These are phyloP conservation scores for Diadromus collaris DNA, from an alignment of 2,888 invertebrate genomes.

Conservation along the genomic window DNA sequence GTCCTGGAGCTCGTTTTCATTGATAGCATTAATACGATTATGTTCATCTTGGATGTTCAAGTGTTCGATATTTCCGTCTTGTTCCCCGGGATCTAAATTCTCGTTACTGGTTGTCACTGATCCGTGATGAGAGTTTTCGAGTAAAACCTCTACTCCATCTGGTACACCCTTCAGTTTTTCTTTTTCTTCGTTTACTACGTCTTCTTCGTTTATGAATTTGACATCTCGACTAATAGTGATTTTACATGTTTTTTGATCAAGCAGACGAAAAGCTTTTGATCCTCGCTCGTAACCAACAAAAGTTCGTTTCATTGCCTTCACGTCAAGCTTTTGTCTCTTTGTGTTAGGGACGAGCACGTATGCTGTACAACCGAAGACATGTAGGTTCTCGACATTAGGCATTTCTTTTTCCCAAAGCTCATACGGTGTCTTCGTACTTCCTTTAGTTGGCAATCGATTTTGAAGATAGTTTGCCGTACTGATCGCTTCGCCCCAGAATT, in stretches of 20 bases:
- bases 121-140: no score
- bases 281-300: neutral
- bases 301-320: neutral
- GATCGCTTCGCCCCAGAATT: neutral
- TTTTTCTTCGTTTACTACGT: neutral
- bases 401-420: neutral
- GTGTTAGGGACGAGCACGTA: neutral
- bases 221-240: neutral
- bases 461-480: neutral
- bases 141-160: neutral
- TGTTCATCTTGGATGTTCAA: no score
- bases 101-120: no score
- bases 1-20: no score
- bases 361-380: neutral
- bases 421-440: neutral
- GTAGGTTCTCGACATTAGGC: neutral
- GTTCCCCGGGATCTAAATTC: no score
- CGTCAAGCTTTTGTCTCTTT: neutral
- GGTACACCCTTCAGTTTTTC: neutral
- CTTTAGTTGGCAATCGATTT: neutral
- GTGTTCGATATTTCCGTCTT: no score
- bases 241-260: neutral
- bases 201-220: neutral
- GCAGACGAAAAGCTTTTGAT: neutral
- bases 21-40: no score